phyloP scores from a whole-genome alignment of 1,140 invertebrate species.

The Zaprionus nigranus region DNA sequence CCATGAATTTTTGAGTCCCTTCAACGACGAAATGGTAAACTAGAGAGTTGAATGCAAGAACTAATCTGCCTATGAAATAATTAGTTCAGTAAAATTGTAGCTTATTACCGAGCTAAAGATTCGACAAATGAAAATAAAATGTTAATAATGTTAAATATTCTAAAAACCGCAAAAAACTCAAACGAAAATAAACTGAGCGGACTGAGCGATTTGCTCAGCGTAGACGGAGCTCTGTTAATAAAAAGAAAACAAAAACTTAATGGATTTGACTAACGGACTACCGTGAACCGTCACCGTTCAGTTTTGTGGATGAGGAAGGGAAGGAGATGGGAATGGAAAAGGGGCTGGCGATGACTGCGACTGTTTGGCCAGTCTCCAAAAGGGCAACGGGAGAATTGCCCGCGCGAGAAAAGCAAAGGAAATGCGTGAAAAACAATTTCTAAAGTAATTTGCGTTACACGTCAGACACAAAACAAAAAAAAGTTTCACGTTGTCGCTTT shows the following conservation, averaged over 20 bases:
- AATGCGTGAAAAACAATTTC: constrained; percentile 63
- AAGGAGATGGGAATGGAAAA: not conserved
- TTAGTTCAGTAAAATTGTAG: too few relatives aligned
- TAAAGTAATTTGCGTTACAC: constrained; percentile 71
- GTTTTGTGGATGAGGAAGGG: not conserved
- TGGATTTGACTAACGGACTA: constrained; percentile 73
- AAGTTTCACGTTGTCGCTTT: constrained; percentile 30
- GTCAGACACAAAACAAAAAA: constrained; percentile 57
- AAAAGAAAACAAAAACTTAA: constrained; percentile 75
- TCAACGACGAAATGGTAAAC: too few relatives aligned
- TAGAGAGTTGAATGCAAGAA: too few relatives aligned
- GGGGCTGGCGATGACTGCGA: constrained; percentile 26
- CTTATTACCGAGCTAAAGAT: too few relatives aligned
- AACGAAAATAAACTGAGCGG: constrained; percentile 38
- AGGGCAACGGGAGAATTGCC: constrained; percentile 65
- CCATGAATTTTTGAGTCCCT: too few relatives aligned
- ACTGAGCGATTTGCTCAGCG: constrained; percentile 42
- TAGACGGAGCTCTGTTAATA: constrained; percentile 62
- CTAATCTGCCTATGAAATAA: too few relatives aligned
- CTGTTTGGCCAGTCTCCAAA: constrained; percentile 61
- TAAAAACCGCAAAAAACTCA: constrained; percentile 16
- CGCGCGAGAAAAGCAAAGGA: constrained; percentile 48
- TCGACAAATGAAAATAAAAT: constrained; percentile 41
- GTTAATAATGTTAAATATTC: constrained; percentile 48
- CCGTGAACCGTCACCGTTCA: constrained; percentile 34